Base-by-base conservation (phyloP, 2,113 vertebrate species). In the Ranitomeya imitator region DNA sequence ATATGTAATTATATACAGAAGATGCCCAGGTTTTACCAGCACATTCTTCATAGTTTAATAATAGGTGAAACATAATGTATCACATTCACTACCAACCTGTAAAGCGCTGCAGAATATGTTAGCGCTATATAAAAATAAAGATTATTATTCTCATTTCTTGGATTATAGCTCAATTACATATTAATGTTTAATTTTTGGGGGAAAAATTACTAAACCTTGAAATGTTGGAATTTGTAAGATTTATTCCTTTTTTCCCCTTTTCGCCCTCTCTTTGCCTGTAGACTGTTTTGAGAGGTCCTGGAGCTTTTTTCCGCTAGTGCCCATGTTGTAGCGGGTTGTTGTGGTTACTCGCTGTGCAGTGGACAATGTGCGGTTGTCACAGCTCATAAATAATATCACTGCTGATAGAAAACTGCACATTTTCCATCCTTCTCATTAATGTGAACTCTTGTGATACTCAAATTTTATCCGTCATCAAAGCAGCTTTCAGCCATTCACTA, bases 341-440 rank as follows among this genome's bases (percentile, higher is more conserved):
- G 67, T 26, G 67, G 67, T 71, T 71, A 14, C 23, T 4, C 2
- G n/a, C 67, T 71, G 67, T n/a, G n/a, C 21, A 2, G 18, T 19
- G 63, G n/a, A n/a, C 63, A 23, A 23, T 67, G 61, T 67, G 67
- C 67, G 23, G 67, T 71, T 71, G 23, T 71, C 67, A 71, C 67
- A 31, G 67, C 67, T 71, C 67, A 71, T 71, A 71, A 26, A 71
- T 71, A 71, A 71, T 71, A 71, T 71, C 67, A 23, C 7, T 67
- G 63, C n/a, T 23, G 21, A 67, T 67, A 21, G 63, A 67, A 67
- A n/a, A 67, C 63, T 13, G n/a, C 67, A 71, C 67, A 13, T 74
- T 74, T 45, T 74, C 71, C 31, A 18, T 37, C 3, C 71, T 31
- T 74, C 71, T 74, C 23, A 10, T 4, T 74, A 45, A 74, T 45